Conservation (phyloP, 2,113 vertebrate species). For the Macaca mulatta region DNA sequence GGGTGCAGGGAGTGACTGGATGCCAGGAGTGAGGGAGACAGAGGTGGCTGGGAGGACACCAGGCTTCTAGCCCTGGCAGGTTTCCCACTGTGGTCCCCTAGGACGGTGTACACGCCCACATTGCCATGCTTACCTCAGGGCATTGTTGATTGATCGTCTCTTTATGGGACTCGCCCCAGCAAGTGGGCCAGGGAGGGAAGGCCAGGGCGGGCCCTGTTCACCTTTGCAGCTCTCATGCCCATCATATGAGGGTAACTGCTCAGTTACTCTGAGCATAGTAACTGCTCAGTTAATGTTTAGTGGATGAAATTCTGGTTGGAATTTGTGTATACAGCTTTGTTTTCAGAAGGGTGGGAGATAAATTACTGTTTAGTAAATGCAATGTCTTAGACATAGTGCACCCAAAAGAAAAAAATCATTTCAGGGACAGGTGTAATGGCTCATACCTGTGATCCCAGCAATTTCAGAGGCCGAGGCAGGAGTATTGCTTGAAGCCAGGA, state of each 20-base stretch:
- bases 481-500: too few species aligned
- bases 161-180: background rate
- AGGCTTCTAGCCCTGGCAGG: background rate
- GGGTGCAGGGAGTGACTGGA: background rate
- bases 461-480: too few species aligned
- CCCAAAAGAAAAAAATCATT: background rate
- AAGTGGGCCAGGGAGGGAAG: too few species aligned
- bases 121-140: too few species aligned
- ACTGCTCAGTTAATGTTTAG: background rate
- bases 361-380: background rate
- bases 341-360: background rate
- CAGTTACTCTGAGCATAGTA: rapidly evolving
- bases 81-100: background rate
- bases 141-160: background rate
- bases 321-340: background rate
- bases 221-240: background rate
- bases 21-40: background rate
- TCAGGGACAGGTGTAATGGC: too few species aligned
- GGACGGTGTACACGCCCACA: too few species aligned
- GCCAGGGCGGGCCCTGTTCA: background rate
- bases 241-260: too few species aligned
- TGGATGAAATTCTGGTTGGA: background rate
- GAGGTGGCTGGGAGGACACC: background rate
- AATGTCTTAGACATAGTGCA: background rate
- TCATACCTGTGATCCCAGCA: too few species aligned